phyloP scores from a whole-genome alignment of 2,113 vertebrate genomes.

The Eretmodus cyanostictus region DNA sequence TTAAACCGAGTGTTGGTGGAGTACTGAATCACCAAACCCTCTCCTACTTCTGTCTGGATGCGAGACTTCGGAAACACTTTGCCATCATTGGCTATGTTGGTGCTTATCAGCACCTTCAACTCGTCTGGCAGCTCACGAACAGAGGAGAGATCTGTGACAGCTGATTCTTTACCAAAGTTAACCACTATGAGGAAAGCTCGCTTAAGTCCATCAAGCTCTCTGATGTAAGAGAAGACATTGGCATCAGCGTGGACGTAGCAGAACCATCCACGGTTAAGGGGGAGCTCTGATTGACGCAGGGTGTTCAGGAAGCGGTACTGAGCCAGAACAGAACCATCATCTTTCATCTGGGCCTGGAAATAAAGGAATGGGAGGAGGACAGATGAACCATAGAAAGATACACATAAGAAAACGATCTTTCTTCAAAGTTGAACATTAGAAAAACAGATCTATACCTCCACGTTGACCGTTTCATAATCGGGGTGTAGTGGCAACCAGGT shows the following conservation, averaged over 20 bases:
- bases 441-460: slow-evolving; percentile 70
- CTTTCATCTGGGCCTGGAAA: slow-evolving; percentile 74
- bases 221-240: slow-evolving; percentile 74
- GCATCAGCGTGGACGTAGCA: slow-evolving; percentile 76
- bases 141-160: slow-evolving; percentile 69
- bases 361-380: not conserved
- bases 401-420: not conserved
- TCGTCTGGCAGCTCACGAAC: slow-evolving; percentile 70
- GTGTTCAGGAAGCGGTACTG: slow-evolving; percentile 78
- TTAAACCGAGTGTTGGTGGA: slow-evolving; percentile 69
- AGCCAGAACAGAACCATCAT: slow-evolving; percentile 70
- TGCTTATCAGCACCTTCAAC: slow-evolving; percentile 77
- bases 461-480: slow-evolving; percentile 78
- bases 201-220: slow-evolving; percentile 84
- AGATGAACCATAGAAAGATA: not conserved
- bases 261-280: slow-evolving; percentile 86
- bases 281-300: slow-evolving; percentile 72
- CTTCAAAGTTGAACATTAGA: not conserved
- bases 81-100: slow-evolving; percentile 45
- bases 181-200: slow-evolving; percentile 82
- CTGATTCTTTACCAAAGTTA: slow-evolving; percentile 78
- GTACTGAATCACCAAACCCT: slow-evolving; percentile 84
- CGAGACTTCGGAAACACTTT: slow-evolving; percentile 51
- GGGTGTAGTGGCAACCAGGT: slow-evolving; percentile 84
- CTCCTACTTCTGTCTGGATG: slow-evolving; percentile 73